Percentiles rank a stretch among this genome's conserved stretches.
These are phyloP conservation scores for Saturnia japonica DNA, from an alignment of 2,888 invertebrate genomes.

Conservation along the genomic window DNA sequence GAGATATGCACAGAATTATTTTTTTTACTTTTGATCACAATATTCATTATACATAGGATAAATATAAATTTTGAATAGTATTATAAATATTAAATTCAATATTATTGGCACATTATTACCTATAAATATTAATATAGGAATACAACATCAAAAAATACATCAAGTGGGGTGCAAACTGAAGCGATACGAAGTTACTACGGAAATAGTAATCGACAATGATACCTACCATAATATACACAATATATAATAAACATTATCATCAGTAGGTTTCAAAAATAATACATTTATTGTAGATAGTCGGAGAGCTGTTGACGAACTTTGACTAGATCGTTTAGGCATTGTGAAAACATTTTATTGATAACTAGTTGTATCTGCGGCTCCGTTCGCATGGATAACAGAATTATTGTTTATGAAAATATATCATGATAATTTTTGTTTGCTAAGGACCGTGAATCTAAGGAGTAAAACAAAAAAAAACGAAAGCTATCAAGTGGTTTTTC, in stretches of 20 bases:
- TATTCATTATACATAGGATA: neutral
- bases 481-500: too few relatives aligned
- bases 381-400: too few relatives aligned
- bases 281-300: neutral
- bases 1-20: neutral
- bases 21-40: neutral
- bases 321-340: neutral
- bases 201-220: neutral
- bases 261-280: neutral
- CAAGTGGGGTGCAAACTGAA: neutral
- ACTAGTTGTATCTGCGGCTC: too few relatives aligned
- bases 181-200: neutral
- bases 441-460: too few relatives aligned
- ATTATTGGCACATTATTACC: neutral
- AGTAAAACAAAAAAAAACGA: too few relatives aligned
- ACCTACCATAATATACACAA: neutral
- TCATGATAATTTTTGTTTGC: too few relatives aligned
- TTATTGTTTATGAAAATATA: too few relatives aligned
- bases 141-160: constrained; percentile 5
- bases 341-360: too few relatives aligned
- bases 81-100: constrained; percentile 1
- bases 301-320: neutral
- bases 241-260: neutral
- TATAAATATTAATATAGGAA: neutral
- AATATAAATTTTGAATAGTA: neutral